Conservation (phyloP, 2,888 invertebrate species). For the Elegia similella region DNA sequence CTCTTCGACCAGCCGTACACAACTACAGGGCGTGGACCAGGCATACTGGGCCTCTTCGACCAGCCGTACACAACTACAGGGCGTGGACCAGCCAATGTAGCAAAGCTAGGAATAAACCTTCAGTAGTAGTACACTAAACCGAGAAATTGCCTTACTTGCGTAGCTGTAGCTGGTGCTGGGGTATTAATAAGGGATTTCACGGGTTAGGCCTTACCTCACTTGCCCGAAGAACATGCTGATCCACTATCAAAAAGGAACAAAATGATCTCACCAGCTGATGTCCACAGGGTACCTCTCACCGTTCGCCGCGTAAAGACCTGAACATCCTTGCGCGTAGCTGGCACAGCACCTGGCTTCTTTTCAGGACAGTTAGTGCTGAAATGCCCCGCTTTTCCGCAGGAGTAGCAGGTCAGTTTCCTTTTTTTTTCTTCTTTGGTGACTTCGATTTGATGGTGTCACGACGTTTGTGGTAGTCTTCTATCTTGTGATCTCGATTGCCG, state of each 20-base stretch:
- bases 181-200: slow-evolving; percentile 23
- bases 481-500: not conserved
- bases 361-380: no score
- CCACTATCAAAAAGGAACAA: slow-evolving; percentile 20
- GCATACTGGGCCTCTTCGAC: no score
- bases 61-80: no score
- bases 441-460: not conserved
- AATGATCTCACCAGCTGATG: slow-evolving; percentile 17
- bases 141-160: slow-evolving; percentile 29
- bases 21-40: no score
- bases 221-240: slow-evolving; percentile 15
- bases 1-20: no score
- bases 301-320: slow-evolving; percentile 8
- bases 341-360: not conserved
- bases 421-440: no score
- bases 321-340: slow-evolving; percentile 11
- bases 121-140: slow-evolving; percentile 21
- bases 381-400: slow-evolving; percentile 16
- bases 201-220: slow-evolving; percentile 28
- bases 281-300: not conserved
- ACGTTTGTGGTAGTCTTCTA: not conserved
- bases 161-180: slow-evolving; percentile 23
- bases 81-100: slow-evolving; percentile 25
- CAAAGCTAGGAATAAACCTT: slow-evolving; percentile 27
- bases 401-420: slow-evolving; percentile 9